A percentile compares a stretch with the other conserved stretches of the same genome.
Evolutionary conservation across 2,797 vertebrate genomes (phyloP).

Genomic region (Schizopygopsis pylzovi): DNA sequence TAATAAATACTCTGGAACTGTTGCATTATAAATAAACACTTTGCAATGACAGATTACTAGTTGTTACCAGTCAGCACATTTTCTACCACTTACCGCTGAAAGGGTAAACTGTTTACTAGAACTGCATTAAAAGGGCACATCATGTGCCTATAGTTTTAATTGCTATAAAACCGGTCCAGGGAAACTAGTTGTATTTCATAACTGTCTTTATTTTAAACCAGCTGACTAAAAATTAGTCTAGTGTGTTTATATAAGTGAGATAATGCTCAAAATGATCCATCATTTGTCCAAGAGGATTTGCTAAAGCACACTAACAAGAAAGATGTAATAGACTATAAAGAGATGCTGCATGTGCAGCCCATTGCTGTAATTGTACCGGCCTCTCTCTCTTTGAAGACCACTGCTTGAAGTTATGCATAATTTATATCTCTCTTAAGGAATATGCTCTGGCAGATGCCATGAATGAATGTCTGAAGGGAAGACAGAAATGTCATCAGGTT

Average conservation of each 20-base stretch:
- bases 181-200: constrained; percentile 33
- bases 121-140: constrained; percentile 48
- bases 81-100: constrained; percentile 60
- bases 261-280: constrained; percentile 5
- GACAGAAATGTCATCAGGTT: constrained; percentile 2
- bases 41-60: constrained; percentile 63
- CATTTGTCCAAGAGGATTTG: constrained; percentile 36
- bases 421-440: neutral
- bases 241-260: constrained; percentile 6
- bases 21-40: constrained; percentile 62
- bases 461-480: neutral
- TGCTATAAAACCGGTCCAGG: constrained; percentile 3
- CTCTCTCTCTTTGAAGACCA: constrained; percentile 52
- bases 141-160: constrained; percentile 22
- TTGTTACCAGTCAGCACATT: constrained; percentile 49
- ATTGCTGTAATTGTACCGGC: constrained; percentile 23
- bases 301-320: constrained; percentile 20
- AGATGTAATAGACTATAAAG: neutral
- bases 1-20: constrained; percentile 45
- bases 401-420: constrained; percentile 33
- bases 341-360: constrained; percentile 23
- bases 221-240: constrained; percentile 2
- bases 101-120: constrained; percentile 67
- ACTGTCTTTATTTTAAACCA: constrained; percentile 17
- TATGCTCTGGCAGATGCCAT: neutral